Evolutionary conservation across 2,797 vertebrate genomes (phyloP), one percentile per base, ranked within the genome.

Genomic region (Micrastur ruficollis): DNA sequence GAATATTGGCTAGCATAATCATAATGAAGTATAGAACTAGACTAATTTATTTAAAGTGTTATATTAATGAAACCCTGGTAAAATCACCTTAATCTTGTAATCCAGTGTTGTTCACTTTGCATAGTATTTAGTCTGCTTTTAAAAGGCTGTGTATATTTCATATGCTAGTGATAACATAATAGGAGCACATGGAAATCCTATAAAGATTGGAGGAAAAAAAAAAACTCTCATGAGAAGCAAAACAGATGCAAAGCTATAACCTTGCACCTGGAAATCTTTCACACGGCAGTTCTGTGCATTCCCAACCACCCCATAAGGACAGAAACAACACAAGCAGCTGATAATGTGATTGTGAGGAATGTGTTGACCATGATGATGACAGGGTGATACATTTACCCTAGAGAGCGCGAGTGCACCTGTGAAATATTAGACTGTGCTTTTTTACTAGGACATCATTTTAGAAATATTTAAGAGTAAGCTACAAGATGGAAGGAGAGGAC

Each of bases 191-290:
- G 94, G 93, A 96, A 95, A 80, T 94, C 62, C 66, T 91, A 49
- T 81, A 94, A 96, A 91, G 70, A 92, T 58, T 84, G 86, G 46
- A 92, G 52, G 34, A 13, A 36, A 36, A 36, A 36, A 72, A 80
- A 82, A 84, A 52, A 19, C 6, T 87, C 82, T 87, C 75, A 50
- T 94, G 95, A 92, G 95, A 97, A 95, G 78, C 83, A 94, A 91
- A 95, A 91, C 96, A 97, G 95, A 97, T 96, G 96, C 85, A 72
- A 83, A 95, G 90, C 94, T 92, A 76, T 97, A 95, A 96, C 84
- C 89, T 95, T 96, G 96, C 96, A 97, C 96, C 96, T 97, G 97
- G 95, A 96, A 89, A 74, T 94, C 85, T 97, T 95, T 95, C 95
- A 95, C 92, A 96, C 67, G 19, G 89, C 91, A 94, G 83, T 92